Evolutionary conservation across 2,888 invertebrate genomes (phyloP).

Genomic region (Xestia sexstrigata): DNA sequence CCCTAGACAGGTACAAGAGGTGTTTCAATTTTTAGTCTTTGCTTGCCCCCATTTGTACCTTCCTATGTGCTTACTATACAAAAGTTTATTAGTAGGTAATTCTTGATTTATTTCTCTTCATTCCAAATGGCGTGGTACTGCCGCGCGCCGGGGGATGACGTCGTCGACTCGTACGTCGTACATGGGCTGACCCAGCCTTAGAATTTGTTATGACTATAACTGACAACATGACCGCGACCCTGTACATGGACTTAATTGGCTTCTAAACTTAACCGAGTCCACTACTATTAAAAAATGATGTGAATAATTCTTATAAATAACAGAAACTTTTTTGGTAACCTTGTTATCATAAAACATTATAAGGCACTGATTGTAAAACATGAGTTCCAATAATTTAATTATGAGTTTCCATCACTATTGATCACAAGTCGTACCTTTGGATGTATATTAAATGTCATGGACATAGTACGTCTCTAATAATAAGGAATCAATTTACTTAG

Average conservation of each 20-base stretch:
- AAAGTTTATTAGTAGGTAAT: not conserved
- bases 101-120: constrained; percentile 1
- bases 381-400: not conserved
- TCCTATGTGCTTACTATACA: not conserved
- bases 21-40: not conserved
- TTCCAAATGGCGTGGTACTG: constrained; percentile 6
- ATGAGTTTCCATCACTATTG: not conserved
- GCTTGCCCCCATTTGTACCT: not conserved
- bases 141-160: not conserved
- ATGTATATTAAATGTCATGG: no score
- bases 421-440: not conserved
- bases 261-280: not conserved
- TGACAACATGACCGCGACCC: not conserved
- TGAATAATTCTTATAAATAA: not conserved
- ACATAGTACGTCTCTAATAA: not conserved
- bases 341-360: not conserved
- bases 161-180: constrained; percentile 22
- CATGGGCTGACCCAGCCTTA: not conserved
- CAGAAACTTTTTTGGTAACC: not conserved
- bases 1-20: not conserved
- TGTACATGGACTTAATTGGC: not conserved
- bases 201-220: not conserved
- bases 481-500: constrained; percentile 21
- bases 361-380: not conserved
- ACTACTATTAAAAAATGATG: not conserved